These are phyloP conservation scores for Cinclus cinclus DNA, from an alignment of 2,113 vertebrate species.

Conservation along the genomic window DNA sequence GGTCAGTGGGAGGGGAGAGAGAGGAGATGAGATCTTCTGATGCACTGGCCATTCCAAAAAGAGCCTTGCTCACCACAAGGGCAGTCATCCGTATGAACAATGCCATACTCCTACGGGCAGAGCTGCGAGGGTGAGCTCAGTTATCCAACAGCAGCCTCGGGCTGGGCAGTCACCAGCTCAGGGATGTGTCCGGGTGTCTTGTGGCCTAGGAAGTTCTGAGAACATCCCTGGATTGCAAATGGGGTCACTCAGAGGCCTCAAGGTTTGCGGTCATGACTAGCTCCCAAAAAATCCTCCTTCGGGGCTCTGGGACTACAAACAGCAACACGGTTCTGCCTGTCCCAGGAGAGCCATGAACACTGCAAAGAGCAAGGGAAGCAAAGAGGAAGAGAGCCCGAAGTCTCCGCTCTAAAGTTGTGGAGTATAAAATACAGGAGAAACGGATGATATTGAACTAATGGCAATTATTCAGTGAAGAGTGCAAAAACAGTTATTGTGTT, in stretches of 20 bases:
- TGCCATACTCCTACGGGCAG: not conserved
- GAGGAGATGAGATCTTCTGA: not conserved
- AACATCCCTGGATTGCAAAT: not conserved
- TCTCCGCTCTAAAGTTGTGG: not conserved
- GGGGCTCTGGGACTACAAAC: not conserved
- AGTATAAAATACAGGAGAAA: not conserved
- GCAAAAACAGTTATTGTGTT: not conserved
- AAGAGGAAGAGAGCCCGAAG: not conserved
- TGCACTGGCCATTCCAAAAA: not conserved
- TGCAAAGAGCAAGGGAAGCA: not conserved
- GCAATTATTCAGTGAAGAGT: not conserved
- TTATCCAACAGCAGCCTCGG: not conserved
- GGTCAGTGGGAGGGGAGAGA: not conserved
- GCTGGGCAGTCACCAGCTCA: not conserved
- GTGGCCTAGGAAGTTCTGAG: not conserved
- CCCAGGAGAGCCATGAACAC: not conserved
- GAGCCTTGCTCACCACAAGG: conserved; percentile 1
- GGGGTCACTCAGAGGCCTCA: conserved; percentile 11
- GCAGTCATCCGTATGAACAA: not conserved
- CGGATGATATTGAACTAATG: not conserved
- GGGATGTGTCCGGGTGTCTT: not conserved
- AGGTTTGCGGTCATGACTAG: not conserved
- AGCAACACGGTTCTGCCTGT: not conserved
- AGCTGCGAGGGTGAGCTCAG: not conserved
- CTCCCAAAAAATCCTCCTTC: not conserved